Evolutionary conservation across 2,797 vertebrate genomes (phyloP).

Genomic region (Pipistrellus pygmaeus): DNA sequence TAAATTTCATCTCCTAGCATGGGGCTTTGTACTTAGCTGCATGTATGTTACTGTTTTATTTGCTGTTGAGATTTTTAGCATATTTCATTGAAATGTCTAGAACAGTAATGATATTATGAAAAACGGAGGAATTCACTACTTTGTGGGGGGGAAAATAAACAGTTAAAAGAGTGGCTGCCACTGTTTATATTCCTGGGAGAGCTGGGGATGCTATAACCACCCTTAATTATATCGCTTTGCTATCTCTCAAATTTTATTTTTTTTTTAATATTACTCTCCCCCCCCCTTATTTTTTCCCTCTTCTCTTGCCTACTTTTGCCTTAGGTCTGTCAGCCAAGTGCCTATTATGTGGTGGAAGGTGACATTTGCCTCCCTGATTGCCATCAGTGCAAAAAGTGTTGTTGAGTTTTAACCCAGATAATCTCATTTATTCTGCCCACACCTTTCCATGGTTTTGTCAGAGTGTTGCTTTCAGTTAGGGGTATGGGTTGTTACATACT

Average conservation of each 20-base stretch:
- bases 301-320: not conserved
- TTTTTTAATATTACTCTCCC: not conserved
- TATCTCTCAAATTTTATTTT: conserved; percentile 41
- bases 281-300: rapidly evolving
- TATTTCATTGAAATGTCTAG: conserved; percentile 6
- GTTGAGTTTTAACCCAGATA: not conserved
- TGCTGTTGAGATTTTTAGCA: not conserved
- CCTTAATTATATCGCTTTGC: conserved; percentile 30
- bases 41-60: not conserved
- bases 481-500: not conserved
- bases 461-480: not conserved
- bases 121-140: conserved; percentile 7
- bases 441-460: not conserved
- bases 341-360: not conserved
- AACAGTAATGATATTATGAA: not conserved
- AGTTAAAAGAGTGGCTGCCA: not conserved
- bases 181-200: not conserved
- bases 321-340: not conserved
- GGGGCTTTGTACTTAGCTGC: not conserved
- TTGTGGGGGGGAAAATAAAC: not conserved
- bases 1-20: not conserved
- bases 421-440: not conserved
- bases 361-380: not conserved
- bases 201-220: not conserved
- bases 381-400: not conserved